A percentile compares a stretch with the other conserved stretches of the same genome.
phyloP scores from a whole-genome alignment of 2,113 vertebrate genomes.

The Tenebrosternarchus preto region DNA sequence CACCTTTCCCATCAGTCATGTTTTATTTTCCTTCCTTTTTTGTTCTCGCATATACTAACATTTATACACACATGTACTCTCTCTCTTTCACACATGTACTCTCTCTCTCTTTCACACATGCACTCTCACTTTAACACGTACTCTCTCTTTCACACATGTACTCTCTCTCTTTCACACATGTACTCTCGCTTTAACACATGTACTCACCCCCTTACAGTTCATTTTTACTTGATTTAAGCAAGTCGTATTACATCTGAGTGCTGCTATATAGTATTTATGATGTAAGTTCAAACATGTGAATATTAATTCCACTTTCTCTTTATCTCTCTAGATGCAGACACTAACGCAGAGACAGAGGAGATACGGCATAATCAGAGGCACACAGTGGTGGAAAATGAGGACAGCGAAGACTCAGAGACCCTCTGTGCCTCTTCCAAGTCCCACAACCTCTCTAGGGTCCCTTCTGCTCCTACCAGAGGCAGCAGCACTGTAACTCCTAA shows the following conservation, averaged over 20 bases:
- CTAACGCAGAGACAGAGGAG: slow-evolving; percentile 61
- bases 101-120: too few relatives aligned
- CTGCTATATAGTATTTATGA: slow-evolving; percentile 17
- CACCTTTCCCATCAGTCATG: neutral
- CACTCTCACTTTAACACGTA: too few relatives aligned
- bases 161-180: neutral
- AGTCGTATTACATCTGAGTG: neutral
- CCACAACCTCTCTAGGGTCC: slow-evolving; percentile 45
- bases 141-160: neutral
- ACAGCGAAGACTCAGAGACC: slow-evolving; percentile 66
- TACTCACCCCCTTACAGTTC: neutral
- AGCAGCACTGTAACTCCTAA: slow-evolving; percentile 29
- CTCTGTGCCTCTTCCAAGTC: slow-evolving; percentile 44
- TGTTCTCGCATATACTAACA: too few relatives aligned
- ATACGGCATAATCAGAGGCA: slow-evolving; percentile 67
- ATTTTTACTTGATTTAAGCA: slow-evolving; percentile 21
- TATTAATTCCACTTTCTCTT: slow-evolving; percentile 32
- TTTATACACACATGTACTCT: too few relatives aligned
- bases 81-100: too few relatives aligned
- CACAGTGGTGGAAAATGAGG: slow-evolving; percentile 59
- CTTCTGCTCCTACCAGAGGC: slow-evolving; percentile 44
- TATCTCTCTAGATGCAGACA: slow-evolving; percentile 65
- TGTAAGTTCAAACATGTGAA: slow-evolving; percentile 12
- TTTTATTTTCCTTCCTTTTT: too few relatives aligned
- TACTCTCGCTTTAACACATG: neutral